A percentile compares a stretch with the other conserved stretches of the same genome.
Evolutionary conservation across 2,797 vertebrate genomes (phyloP).

Genomic region (Hippopotamyrus pictus): DNA sequence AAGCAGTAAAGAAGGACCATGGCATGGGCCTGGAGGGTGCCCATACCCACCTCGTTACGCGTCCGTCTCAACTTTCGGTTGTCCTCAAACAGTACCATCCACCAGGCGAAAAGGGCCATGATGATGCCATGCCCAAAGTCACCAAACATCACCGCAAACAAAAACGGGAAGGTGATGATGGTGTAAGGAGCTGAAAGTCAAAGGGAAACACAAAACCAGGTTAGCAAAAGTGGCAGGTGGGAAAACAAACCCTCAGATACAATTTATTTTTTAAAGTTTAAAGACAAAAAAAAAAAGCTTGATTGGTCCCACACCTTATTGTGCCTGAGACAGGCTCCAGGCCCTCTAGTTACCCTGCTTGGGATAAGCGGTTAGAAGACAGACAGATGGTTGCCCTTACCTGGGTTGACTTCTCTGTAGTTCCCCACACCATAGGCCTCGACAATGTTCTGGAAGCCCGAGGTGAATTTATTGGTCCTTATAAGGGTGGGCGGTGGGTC

Average conservation of each 20-base stretch:
- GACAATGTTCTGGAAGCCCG: conserved; percentile 94
- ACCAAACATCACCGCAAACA: conserved; percentile 97
- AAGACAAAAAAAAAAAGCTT: background rate
- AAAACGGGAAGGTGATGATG: conserved; percentile 91
- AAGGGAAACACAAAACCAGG: background rate
- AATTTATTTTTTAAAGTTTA: background rate
- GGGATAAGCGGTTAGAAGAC: background rate
- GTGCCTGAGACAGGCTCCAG: background rate
- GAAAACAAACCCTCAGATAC: background rate
- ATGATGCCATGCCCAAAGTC: conserved; percentile 88
- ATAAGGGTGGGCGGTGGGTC: conserved; percentile 89
- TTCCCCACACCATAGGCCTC: conserved; percentile 87
- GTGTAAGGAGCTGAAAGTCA: conserved; percentile 79
- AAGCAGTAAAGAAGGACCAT: background rate
- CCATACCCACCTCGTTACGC: conserved; percentile 75
- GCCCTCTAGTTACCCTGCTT: background rate
- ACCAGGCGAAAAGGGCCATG: conserved; percentile 81
- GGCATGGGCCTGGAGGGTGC: background rate
- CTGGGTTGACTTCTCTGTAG: conserved; percentile 95
- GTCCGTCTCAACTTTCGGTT: conserved; percentile 75
- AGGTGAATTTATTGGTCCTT: conserved; percentile 92
- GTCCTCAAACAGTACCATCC: conserved; percentile 83
- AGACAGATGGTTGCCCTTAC: conserved; percentile 50
- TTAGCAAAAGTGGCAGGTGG: background rate
- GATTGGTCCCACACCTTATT: background rate